A percentile compares a stretch with the other conserved stretches of the same genome.
phyloP scores from a whole-genome alignment of 2,113 vertebrate species.

The Oreotrochilus melanogaster region DNA sequence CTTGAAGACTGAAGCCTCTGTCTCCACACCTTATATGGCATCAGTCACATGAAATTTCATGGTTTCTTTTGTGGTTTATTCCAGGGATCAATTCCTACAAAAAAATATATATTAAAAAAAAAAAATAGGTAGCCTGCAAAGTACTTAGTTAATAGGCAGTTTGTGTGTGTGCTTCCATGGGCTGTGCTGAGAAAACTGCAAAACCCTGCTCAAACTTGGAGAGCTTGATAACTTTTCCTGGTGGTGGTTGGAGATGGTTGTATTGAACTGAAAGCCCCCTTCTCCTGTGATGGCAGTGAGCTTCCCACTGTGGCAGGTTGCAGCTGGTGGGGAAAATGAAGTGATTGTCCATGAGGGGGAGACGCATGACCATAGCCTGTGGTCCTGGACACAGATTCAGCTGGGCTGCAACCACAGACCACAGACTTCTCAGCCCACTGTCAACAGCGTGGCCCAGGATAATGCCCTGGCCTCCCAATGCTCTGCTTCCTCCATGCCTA shows the following conservation, averaged over 20 bases:
- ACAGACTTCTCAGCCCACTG: not conserved
- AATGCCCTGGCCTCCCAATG: not conserved
- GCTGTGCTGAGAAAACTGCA: not conserved
- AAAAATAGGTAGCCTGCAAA: not conserved
- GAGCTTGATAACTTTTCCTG: not conserved
- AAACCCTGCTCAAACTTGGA: not conserved
- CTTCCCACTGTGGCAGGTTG: not conserved
- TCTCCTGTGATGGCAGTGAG: not conserved
- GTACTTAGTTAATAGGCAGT: not conserved
- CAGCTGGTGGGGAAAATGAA: accelerated
- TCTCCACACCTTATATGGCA: not conserved
- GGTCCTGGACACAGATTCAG: not conserved
- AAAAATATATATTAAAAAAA: not conserved
- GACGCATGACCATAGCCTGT: not conserved
- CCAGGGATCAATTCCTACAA: not conserved
- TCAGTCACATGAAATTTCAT: not conserved
- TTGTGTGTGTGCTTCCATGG: not conserved
- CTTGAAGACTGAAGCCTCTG: not conserved
- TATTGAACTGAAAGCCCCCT: not conserved
- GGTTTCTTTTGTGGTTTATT: not conserved
- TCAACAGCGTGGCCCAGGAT: not conserved
- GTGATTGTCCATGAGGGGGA: not conserved
- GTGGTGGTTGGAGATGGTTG: not conserved
- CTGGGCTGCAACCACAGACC: not conserved
- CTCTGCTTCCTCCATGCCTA: accelerated